Base-by-base conservation (phyloP, 2,888 invertebrate species). In the Hemithea aestivaria region DNA sequence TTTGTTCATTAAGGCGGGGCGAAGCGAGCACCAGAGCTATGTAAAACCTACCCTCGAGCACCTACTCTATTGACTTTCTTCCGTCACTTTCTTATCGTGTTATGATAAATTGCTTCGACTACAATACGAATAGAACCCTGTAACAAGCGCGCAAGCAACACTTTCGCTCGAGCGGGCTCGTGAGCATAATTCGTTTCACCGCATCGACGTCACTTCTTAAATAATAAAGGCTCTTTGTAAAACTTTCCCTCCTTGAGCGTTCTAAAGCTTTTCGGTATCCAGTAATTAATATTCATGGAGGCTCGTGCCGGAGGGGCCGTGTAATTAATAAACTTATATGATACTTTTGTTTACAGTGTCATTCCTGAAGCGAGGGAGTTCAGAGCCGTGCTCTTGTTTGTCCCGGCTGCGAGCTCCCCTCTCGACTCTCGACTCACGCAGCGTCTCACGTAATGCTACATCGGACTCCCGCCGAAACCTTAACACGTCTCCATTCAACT, bases 251-350 rank as follows among this genome's bases (percentile, higher is more conserved):
- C 71, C 82, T 84, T 82, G 81, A 84, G 82, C 82, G 77, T 81
- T 84, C 80, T 80, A 80, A 83, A 81, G 85, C 84, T 84, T 82
- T 82, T 83, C 71, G 81, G 82, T 84, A 84, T 84, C 82, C 82
- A 75, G 81, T 84, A 85, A 87, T 85, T 85, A 85, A 84, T 85
- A 87, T 87, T 87, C 85, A 87, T 85, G 84, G 78, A 78, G 80
- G 73, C 82, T 78, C 69, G 73, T 74, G 73, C 80, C 77, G 69
- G 74, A 84, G 84, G 83, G 84, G 77, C 73, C 75, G 74, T 82
- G 84, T 87, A 85, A 87, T 87, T 87, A 87, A 87, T 87, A 85
- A 87, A 85, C 85, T 87, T 87, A 85, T 87, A 85, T 85, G 85
- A 84, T 85, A 84, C 85, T 87, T 87, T 85, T 87, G 85, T 85